A percentile compares a stretch with the other conserved stretches of the same genome.
Evolutionary conservation across 2,888 invertebrate genomes (phyloP).

Genomic region (Plagodis pulveraria): DNA sequence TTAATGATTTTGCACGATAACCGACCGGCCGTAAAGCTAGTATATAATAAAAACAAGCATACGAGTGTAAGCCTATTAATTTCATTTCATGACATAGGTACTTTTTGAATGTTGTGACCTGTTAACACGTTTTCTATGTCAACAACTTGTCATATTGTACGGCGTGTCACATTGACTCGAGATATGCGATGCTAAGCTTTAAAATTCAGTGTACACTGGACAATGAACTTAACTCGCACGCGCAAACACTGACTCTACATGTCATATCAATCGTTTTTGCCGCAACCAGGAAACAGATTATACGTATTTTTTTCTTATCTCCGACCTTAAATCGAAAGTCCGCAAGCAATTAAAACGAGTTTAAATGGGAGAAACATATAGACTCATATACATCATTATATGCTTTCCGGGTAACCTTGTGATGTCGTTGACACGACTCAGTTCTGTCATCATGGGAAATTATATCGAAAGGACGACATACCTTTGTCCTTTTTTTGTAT

Average conservation of each 20-base stretch:
- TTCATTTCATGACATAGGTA: too few relatives aligned
- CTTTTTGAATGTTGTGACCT: too few relatives aligned
- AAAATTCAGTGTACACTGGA: conserved; percentile 5
- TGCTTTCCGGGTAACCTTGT: conserved; percentile 59
- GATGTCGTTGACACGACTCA: conserved; percentile 48
- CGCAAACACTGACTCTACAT: conserved; percentile 20
- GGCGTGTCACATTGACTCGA: neutral
- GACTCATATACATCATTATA: conserved; percentile 38
- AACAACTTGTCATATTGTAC: too few relatives aligned
- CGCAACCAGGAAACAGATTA: conserved; percentile 46
- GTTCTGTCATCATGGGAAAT: conserved; percentile 44
- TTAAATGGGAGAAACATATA: conserved; percentile 44
- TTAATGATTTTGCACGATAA: too few relatives aligned
- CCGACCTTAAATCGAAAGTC: conserved; percentile 55
- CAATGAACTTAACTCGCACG: conserved; percentile 15
- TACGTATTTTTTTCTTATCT: conserved; percentile 45
- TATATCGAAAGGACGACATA: conserved; percentile 26
- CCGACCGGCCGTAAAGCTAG: too few relatives aligned
- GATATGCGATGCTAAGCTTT: neutral
- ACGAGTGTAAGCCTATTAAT: too few relatives aligned
- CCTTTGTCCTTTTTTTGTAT: neutral
- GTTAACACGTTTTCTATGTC: too few relatives aligned
- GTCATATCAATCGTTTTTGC: conserved; percentile 40
- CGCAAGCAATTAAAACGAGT: conserved; percentile 49
- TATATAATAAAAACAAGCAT: too few relatives aligned